A percentile compares a stretch with the other conserved stretches of the same genome.
phyloP scores from a whole-genome alignment of 2,113 vertebrate genomes.

The Platichthys flesus region DNA sequence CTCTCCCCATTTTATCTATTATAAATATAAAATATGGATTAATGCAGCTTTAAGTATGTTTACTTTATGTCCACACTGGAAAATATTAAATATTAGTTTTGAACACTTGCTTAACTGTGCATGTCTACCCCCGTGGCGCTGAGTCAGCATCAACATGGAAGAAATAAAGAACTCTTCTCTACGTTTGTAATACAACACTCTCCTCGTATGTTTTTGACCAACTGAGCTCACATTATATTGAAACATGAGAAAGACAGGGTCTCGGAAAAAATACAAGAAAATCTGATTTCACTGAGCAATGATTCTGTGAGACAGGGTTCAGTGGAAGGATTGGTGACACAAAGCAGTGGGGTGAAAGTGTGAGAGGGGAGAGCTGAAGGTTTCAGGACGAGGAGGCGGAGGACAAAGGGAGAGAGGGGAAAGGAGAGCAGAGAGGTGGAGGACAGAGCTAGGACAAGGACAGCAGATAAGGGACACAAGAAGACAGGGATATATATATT shows the following conservation, averaged over 20 bases:
- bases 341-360: neutral
- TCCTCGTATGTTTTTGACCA: too few relatives aligned
- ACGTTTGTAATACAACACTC: too few relatives aligned
- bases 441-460: slow-evolving; percentile 46
- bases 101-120: too few relatives aligned
- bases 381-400: slow-evolving; percentile 3
- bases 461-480: slow-evolving; percentile 50
- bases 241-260: neutral
- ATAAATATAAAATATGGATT: too few relatives aligned
- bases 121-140: too few relatives aligned
- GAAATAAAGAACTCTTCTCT: too few relatives aligned
- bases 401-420: neutral
- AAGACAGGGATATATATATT: slow-evolving; percentile 25
- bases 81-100: too few relatives aligned
- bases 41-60: too few relatives aligned
- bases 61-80: too few relatives aligned
- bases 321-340: neutral
- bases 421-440: slow-evolving; percentile 8
- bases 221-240: neutral
- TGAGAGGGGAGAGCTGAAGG: neutral
- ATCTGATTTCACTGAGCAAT: neutral
- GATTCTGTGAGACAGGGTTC: neutral
- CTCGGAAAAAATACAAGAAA: neutral
- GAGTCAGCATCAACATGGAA: too few relatives aligned
- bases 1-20: too few relatives aligned